phyloP scores from a whole-genome alignment of 2,888 invertebrate genomes.

The Rotaria sp. region DNA sequence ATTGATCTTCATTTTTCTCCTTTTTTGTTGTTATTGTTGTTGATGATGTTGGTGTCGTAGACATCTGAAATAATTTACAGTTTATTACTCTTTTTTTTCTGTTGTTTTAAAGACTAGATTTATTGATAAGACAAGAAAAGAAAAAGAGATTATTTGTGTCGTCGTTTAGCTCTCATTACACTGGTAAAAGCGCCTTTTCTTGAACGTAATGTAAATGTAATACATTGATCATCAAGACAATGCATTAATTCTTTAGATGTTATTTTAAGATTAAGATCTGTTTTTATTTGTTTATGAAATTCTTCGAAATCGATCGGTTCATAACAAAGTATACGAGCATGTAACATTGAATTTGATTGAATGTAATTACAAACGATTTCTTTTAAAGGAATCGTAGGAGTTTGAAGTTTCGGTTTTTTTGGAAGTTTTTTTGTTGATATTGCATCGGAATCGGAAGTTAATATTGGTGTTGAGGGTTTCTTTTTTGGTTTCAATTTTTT shows the following conservation, averaged over 20 bases:
- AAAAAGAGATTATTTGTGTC: background rate
- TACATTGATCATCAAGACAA: background rate
- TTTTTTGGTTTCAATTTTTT: background rate
- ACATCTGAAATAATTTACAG: background rate
- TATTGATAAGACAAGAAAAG: background rate
- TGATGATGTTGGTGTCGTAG: background rate
- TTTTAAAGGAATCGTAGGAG: background rate
- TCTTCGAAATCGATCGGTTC: background rate
- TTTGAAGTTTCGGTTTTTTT: background rate
- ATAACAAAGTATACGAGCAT: background rate
- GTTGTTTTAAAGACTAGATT: background rate
- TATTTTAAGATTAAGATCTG: background rate
- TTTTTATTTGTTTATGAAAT: background rate
- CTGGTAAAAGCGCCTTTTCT: background rate
- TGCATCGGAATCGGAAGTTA: background rate
- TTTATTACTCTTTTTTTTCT: too few relatives aligned
- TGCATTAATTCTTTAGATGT: background rate
- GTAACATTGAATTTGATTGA: background rate
- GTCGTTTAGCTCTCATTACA: background rate
- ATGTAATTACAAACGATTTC: background rate
- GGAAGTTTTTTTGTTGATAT: background rate
- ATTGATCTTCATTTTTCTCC: slow-evolving; percentile 6
- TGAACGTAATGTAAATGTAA: background rate
- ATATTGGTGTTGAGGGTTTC: background rate
- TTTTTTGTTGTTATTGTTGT: background rate